These are phyloP conservation scores for Athrips mouffetella DNA, from an alignment of 2,888 invertebrate genomes.

Conservation along the genomic window DNA sequence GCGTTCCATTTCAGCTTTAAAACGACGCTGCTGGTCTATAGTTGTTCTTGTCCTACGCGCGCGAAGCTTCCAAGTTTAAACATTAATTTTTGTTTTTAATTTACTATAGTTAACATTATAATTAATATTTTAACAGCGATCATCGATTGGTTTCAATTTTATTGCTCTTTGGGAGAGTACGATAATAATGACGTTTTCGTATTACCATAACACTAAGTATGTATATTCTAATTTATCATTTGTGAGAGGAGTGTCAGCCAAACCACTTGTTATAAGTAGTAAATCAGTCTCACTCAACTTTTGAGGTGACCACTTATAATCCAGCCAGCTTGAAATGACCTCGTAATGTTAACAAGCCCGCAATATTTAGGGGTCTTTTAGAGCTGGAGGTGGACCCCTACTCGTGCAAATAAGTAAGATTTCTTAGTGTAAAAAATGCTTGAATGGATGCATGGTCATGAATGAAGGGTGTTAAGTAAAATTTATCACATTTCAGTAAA, in stretches of 20 bases:
- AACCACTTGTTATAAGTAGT: conserved; percentile 45
- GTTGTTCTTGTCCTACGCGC: conserved; percentile 55
- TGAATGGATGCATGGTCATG: conserved; percentile 50
- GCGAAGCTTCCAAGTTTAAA: conserved; percentile 27
- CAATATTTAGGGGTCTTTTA: conserved; percentile 25
- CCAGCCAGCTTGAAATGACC: conserved; percentile 33
- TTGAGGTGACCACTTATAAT: conserved; percentile 43
- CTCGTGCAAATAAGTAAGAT: conserved; percentile 38
- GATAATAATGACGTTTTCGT: background rate
- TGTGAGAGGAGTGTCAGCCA: conserved; percentile 34
- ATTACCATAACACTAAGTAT: background rate
- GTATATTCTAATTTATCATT: background rate
- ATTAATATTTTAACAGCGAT: background rate
- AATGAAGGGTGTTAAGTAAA: conserved; percentile 40
- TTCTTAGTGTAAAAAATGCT: conserved; percentile 42
- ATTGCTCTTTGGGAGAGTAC: no score
- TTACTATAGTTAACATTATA: conserved; percentile 16
- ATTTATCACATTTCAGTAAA: conserved; percentile 22
- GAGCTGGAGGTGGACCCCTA: conserved; percentile 39
- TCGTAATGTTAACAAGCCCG: background rate
- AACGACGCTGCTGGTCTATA: conserved; percentile 51
- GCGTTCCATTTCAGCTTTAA: conserved; percentile 51
- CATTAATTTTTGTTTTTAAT: conserved; percentile 5
- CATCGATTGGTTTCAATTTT: no score
- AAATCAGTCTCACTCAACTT: conserved; percentile 56